phyloP scores from a whole-genome alignment of 2,113 vertebrate genomes.

The Tachysurus vachellii region DNA sequence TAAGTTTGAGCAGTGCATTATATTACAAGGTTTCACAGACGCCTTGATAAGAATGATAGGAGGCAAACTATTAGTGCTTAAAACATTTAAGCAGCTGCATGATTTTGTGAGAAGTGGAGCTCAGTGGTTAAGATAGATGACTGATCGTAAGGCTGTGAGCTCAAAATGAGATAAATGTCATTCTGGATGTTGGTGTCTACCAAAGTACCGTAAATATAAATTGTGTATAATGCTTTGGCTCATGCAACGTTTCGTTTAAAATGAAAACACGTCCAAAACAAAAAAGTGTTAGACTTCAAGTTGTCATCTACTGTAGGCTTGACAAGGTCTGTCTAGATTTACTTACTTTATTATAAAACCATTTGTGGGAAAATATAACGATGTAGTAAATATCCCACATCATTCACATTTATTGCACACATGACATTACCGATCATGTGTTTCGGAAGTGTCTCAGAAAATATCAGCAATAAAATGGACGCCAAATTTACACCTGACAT shows the following conservation, averaged over 20 bases:
- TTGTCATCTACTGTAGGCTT: background rate
- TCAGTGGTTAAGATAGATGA: too few species aligned
- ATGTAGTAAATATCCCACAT: background rate
- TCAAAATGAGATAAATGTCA: too few species aligned
- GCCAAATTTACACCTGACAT: background rate
- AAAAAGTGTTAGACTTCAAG: background rate
- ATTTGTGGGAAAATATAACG: background rate
- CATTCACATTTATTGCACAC: background rate
- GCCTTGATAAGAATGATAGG: background rate
- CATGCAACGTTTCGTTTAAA: background rate
- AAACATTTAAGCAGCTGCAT: background rate
- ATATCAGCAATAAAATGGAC: background rate
- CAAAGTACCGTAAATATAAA: background rate
- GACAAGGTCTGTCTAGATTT: background rate
- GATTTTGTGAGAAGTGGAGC: too few species aligned
- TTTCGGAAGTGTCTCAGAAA: background rate
- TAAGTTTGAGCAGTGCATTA: background rate
- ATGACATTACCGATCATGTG: background rate
- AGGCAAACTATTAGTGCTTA: background rate
- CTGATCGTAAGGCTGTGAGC: too few species aligned
- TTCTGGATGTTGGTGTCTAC: too few species aligned
- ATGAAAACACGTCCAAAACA: background rate
- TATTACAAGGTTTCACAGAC: background rate
- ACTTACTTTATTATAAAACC: background rate
- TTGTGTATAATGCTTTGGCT: background rate